A percentile compares a stretch with the other conserved stretches of the same genome.
Conservation (phyloP, 2,888 invertebrate genomes). For the Thecophora atra region DNA sequence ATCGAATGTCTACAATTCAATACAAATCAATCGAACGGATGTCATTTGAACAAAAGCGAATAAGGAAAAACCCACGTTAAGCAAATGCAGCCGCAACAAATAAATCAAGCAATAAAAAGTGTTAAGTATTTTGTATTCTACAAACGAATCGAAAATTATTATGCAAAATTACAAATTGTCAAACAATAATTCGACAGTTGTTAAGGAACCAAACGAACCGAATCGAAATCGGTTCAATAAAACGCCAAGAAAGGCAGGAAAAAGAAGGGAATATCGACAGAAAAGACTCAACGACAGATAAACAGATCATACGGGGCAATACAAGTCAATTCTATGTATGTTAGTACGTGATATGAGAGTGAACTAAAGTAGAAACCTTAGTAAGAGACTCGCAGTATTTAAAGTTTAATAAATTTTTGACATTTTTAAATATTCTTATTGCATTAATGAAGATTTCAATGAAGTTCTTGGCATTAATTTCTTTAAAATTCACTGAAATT, state of each 20-base stretch:
- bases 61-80: slow-evolving; percentile 16
- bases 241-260: neutral
- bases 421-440: neutral
- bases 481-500: neutral
- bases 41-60: neutral
- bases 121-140: slow-evolving; percentile 31
- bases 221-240: slow-evolving; percentile 14
- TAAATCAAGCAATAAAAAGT: slow-evolving; percentile 32
- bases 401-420: neutral
- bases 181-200: slow-evolving; percentile 39
- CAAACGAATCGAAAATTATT: slow-evolving; percentile 44
- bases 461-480: neutral
- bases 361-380: neutral
- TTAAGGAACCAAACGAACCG: slow-evolving; percentile 20
- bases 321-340: slow-evolving; percentile 17
- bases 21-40: neutral
- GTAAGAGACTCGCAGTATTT: neutral
- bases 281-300: neutral
- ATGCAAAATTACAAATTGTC: slow-evolving; percentile 48
- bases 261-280: no score
- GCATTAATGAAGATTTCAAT: no score
- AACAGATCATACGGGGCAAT: neutral
- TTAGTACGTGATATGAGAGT: slow-evolving; percentile 16
- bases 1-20: slow-evolving; percentile 31
- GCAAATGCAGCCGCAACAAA: slow-evolving; percentile 24